phyloP scores from a whole-genome alignment of 1,140 invertebrate species.

The Danaus melanippus region DNA sequence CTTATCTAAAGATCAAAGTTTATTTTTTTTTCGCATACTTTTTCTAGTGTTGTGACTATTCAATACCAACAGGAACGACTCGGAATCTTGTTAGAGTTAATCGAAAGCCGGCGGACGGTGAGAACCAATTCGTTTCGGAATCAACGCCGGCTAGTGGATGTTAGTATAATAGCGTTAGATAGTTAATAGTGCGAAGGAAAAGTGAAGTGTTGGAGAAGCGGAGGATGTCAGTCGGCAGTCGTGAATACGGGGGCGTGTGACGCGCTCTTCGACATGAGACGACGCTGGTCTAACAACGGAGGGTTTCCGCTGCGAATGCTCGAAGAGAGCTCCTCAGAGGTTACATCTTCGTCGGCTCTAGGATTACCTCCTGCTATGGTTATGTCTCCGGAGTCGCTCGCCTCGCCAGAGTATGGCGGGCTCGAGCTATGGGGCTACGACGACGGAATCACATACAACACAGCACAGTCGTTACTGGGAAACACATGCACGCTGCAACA shows the following conservation, averaged over 20 bases:
- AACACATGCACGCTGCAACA: constrained; percentile 55
- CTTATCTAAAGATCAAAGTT: constrained; percentile 35
- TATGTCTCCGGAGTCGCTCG: constrained; percentile 79
- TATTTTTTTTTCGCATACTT: constrained; percentile 38
- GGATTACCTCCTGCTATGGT: constrained; percentile 74
- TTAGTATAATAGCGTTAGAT: constrained; percentile 44
- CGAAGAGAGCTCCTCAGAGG: constrained; percentile 82
- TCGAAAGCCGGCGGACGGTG: constrained; percentile 36
- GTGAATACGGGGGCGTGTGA: constrained; percentile 56
- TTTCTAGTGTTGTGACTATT: constrained; percentile 48
- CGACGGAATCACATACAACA: constrained; percentile 58
- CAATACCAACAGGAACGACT: constrained; percentile 28
- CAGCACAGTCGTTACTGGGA: constrained; percentile 48
- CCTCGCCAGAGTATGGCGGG: constrained; percentile 80
- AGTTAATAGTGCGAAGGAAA: constrained; percentile 59
- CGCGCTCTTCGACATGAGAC: constrained; percentile 74
- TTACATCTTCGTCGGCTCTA: constrained; percentile 79
- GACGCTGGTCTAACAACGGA: constrained; percentile 79
- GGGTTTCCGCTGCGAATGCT: constrained; percentile 76
- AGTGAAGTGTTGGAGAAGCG: constrained; percentile 61
- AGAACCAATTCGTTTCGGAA: constrained; percentile 53
- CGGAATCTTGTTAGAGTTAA: constrained; percentile 39
- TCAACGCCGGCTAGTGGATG: constrained; percentile 52
- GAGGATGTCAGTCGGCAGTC: constrained; percentile 58
- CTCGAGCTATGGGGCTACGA: constrained; percentile 86